These are phyloP conservation scores for Pagetopsis macropterus DNA, from an alignment of 2,797 vertebrate genomes.

Conservation along the genomic window DNA sequence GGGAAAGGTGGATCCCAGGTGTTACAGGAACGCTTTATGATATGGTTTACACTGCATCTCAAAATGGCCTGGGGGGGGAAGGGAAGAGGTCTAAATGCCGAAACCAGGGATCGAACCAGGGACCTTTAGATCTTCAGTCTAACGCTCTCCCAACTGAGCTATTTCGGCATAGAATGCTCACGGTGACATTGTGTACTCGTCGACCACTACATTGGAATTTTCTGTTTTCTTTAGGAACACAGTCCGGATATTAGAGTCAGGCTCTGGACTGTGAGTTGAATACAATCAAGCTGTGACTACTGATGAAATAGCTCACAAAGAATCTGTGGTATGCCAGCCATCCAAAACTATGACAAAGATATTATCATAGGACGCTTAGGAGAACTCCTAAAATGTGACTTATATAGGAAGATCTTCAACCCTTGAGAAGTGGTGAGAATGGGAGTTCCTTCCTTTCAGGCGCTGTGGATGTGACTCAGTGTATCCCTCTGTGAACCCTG, in stretches of 20 bases:
- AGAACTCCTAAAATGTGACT: slow-evolving; percentile 6
- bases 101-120: slow-evolving; percentile 73
- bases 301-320: slow-evolving; percentile 38
- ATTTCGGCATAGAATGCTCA: slow-evolving; percentile 48
- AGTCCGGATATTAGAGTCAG: slow-evolving; percentile 49
- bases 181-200: too few species aligned
- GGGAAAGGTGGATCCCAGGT: neutral
- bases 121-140: slow-evolving; percentile 78
- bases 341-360: slow-evolving; percentile 33
- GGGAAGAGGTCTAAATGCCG: slow-evolving; percentile 52
- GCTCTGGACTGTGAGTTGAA: slow-evolving; percentile 33
- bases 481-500: slow-evolving; percentile 12
- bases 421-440: neutral
- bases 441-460: slow-evolving; percentile 28
- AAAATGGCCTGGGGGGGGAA: too few species aligned
- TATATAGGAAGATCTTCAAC: neutral
- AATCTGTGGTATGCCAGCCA: slow-evolving; percentile 70
- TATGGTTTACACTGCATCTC: neutral
- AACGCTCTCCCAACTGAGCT: slow-evolving; percentile 77
- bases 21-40: neutral
- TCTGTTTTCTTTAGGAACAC: slow-evolving; percentile 43
- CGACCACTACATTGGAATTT: neutral
- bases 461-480: slow-evolving; percentile 19
- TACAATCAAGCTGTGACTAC: slow-evolving; percentile 36
- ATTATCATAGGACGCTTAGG: neutral